Conservation (phyloP, 2,888 invertebrate species). For the Anthrax anthrax region DNA sequence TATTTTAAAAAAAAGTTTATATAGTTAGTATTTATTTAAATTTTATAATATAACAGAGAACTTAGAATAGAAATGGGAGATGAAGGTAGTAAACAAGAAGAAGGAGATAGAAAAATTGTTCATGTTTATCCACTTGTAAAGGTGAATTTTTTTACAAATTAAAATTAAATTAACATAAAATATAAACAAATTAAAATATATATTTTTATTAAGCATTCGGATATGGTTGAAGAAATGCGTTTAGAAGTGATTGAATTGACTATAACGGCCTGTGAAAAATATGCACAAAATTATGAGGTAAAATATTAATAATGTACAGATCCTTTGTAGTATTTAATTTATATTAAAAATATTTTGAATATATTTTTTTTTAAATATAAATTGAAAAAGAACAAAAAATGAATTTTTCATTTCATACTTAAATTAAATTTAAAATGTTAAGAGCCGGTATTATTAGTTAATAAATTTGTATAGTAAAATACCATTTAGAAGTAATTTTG, state of each 20-base stretch:
- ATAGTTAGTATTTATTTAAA: no score
- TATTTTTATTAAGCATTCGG: slow-evolving; percentile 50
- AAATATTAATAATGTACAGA: slow-evolving; percentile 8
- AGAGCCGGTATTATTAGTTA: no score
- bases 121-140: slow-evolving; percentile 72
- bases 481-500: no score
- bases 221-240: slow-evolving; percentile 89
- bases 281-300: slow-evolving; percentile 69
- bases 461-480: no score
- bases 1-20: no score
- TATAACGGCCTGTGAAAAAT: slow-evolving; percentile 89
- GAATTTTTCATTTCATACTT: no score
- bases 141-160: slow-evolving; percentile 42
- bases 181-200: slow-evolving; percentile 7
- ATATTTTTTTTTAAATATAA: no score
- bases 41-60: no score
- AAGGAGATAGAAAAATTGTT: slow-evolving; percentile 44
- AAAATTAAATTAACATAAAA: slow-evolving; percentile 4
- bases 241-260: slow-evolving; percentile 79
- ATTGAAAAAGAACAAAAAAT: no score
- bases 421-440: no score
- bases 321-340: no score
- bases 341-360: no score
- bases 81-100: slow-evolving; percentile 26
- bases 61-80: slow-evolving; percentile 25